Evolutionary conservation across 1,140 invertebrate genomes (phyloP), one percentile per base, ranked within the genome.

Genomic region (Penaeus vannamei): DNA sequence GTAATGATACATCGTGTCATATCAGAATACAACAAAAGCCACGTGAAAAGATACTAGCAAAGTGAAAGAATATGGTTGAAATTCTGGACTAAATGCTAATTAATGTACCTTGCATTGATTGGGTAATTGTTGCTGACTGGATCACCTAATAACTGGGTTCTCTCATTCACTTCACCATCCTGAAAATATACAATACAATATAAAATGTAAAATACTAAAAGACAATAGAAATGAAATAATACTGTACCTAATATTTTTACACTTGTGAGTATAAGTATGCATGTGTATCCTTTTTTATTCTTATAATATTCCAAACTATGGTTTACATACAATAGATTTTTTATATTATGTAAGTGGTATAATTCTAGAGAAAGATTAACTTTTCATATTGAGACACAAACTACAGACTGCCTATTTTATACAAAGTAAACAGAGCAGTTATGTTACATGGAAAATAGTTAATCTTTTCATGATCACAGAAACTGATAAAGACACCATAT

Each of bases 81-180:
- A 53, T n/a, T 29, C 23, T 61, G 59, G 7, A 0, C 1, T 29
- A 79, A 84, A 23, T 36, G 20, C 32, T 10, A 60, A 22, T 36
- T 59, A 59, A 22, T 26, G 61, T 89, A 89, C 87, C 82, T 89
- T 36, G 87, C 59, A 66, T 77, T 89, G 32, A 85, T 76, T 61
- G 84, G 87, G 60, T 89, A 84, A 53, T n/a, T 53, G 59, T 85
- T 89, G 87, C 87, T 89, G 26, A 89, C 87, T 17, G 82, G 82
- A 66, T 89, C 87, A 89, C 46, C 84, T 64, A 89, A 80, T 26
- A 89, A 42, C 36, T 81, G 87, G 46, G 87, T 85, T 62, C 87
- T 89, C 82, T 89, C 87, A 84, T 80, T 89, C 42, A 85, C 87
- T n/a, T 89, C 87, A 62, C 87, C 87, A 64, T 89, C 87, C 87